Conservation (phyloP, 2,113 vertebrate species). For the Plecotus auritus region DNA sequence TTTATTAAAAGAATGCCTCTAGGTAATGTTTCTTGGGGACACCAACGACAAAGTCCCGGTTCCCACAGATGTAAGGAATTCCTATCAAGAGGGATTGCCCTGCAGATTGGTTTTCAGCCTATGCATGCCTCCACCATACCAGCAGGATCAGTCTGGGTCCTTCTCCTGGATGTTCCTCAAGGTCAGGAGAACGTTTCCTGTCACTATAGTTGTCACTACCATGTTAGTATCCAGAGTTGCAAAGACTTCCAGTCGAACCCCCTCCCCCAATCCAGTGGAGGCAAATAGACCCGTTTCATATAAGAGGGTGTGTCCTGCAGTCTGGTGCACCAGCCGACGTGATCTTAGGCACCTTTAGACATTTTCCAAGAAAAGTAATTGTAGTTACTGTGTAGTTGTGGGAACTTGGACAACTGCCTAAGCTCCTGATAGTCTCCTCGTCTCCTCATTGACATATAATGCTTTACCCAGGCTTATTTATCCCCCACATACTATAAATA, state of each 20-base stretch:
- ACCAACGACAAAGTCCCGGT: background rate
- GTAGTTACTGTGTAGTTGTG: background rate
- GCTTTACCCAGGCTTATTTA: background rate
- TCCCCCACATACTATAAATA: background rate
- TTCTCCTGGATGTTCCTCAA: background rate
- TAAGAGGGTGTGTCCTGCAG: background rate
- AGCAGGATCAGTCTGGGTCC: no score
- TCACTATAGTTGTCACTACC: background rate
- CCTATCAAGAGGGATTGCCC: background rate
- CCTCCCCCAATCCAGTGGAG: background rate
- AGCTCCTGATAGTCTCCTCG: background rate
- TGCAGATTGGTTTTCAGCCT: background rate
- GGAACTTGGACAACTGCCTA: background rate
- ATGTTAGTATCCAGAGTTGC: background rate
- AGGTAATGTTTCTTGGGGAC: background rate
- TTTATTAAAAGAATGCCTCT: background rate
- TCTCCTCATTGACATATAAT: background rate
- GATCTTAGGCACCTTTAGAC: background rate
- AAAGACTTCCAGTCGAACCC: background rate
- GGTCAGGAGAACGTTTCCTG: background rate
- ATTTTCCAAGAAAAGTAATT: no score
- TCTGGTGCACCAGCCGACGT: accelerated
- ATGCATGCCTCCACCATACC: accelerated
- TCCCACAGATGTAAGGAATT: background rate
- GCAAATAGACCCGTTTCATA: background rate